Base-by-base conservation (phyloP, 2,888 invertebrate species). In the Protophormia terraenovae region DNA sequence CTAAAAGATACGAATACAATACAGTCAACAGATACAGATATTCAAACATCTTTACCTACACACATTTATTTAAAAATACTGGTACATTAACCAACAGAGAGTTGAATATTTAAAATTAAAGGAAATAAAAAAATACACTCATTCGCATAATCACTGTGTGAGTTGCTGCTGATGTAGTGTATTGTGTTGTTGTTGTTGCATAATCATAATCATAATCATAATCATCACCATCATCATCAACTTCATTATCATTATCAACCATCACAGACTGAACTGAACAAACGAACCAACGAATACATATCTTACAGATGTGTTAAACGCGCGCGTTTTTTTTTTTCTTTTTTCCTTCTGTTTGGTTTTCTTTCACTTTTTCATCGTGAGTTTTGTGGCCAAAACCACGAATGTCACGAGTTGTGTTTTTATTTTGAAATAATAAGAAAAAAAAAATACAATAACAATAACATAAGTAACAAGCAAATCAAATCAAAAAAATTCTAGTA, bases 391-490 rank as follows among this genome's bases (percentile, higher is more conserved):
- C 55, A 41, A 67, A 41, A 55, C 45, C 66, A 66, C 24, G 38
- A 78, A 38, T 75, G 84, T 75, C 75, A 79, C 84, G 84, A 84
- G 75, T 41, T 83, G 22, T 67, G 60, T 67, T 58, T 77, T 83
- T 75, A 47, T 79, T 71, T 27, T 45, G 10, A 53, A 75, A 55
- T 55, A 79, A 83, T n/a, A 71, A 53, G 67, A 62, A 75, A 75
- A 38, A 60, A 19, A 45, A 66, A 66, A 19, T 69, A 60, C 29
- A 41, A 19, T 3, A 10, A 62, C 41, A 32, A 3, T 38, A 50
- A 69, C n/a, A 72, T 32, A 78, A 73, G 32, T 62, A 83, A 83
- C 75, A 77, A 71, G 79, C 73, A 75, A 84, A 83, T 78, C 83
- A 78, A 83, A 84, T 79, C 67, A 78, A 50, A 76, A 84, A 45